Evolutionary conservation across 2,797 vertebrate genomes (phyloP).

Genomic region (Numenius phaeopus): DNA sequence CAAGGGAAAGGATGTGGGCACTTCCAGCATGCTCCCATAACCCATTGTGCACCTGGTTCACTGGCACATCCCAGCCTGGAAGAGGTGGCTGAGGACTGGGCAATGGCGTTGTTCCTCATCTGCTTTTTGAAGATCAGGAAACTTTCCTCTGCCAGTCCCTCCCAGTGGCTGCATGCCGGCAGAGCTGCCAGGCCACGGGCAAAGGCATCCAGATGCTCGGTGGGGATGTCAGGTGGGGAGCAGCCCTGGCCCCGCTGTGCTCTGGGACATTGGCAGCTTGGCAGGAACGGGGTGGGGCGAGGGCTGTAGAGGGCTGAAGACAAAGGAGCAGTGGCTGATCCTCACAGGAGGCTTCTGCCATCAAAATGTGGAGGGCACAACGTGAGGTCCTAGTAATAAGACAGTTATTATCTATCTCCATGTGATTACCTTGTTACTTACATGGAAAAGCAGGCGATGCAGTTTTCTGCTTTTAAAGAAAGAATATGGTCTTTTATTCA

Average conservation of each 20-base stretch:
- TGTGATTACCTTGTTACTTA: background rate
- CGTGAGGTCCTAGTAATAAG: background rate
- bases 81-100: background rate
- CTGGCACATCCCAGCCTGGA: background rate
- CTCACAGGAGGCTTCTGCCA: background rate
- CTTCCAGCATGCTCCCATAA: background rate
- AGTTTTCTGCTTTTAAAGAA: background rate
- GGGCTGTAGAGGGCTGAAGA: accelerated
- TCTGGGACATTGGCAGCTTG: background rate
- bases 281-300: background rate
- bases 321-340: background rate
- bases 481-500: background rate
- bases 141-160: background rate
- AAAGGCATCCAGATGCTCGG: background rate
- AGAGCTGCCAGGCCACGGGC: background rate
- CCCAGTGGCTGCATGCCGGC: background rate
- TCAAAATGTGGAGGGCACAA: background rate
- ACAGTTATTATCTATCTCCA: background rate
- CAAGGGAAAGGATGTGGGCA: background rate
- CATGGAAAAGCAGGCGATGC: background rate
- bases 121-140: background rate
- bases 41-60: accelerated
- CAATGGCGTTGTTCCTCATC: background rate
- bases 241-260: background rate
- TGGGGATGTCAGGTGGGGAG: background rate